These are phyloP conservation scores for Torymus texanus DNA, from an alignment of 2,888 invertebrate genomes.

Conservation along the genomic window DNA sequence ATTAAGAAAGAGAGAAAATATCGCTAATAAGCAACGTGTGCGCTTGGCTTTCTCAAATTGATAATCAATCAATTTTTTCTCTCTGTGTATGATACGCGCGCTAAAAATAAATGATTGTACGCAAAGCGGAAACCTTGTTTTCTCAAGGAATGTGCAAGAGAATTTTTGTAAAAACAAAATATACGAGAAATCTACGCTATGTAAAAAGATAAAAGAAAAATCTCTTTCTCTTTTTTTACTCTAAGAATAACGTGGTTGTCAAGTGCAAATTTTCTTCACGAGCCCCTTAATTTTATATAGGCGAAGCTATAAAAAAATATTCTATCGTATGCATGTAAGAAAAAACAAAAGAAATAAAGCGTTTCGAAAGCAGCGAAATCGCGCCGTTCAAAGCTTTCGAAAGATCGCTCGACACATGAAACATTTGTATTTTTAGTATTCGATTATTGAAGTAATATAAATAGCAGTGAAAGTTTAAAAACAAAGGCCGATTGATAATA, in stretches of 20 bases:
- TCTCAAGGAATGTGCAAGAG: constrained; percentile 20
- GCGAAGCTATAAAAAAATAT: constrained; percentile 62
- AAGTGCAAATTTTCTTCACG: constrained; percentile 61
- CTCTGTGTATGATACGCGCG: constrained; percentile 39
- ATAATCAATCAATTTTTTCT: constrained; percentile 36
- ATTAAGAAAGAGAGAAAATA: constrained; percentile 57
- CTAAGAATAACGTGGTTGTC: constrained; percentile 51
- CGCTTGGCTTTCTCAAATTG: constrained; percentile 39
- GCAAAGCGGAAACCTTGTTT: constrained; percentile 44
- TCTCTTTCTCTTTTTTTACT: constrained; percentile 50
- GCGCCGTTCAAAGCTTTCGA: constrained; percentile 62
- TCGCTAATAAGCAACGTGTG: constrained; percentile 56
- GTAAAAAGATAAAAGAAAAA: constrained; percentile 43
- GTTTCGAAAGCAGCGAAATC: constrained; percentile 64
- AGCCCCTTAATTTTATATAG: constrained; percentile 70
- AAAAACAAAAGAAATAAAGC: constrained; percentile 51
- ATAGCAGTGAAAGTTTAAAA: constrained; percentile 68
- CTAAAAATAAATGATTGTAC: constrained; percentile 40
- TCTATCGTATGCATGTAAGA: constrained; percentile 65
- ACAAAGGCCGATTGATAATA: constrained; percentile 69
- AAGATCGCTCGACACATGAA: constrained; percentile 61
- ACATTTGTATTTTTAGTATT: constrained; percentile 75
- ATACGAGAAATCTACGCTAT: constrained; percentile 10
- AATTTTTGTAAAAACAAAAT: constrained; percentile 35
- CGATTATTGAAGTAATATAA: constrained; percentile 69